phyloP scores from a whole-genome alignment of 2,113 vertebrate species.

The Isurus oxyrinchus region DNA sequence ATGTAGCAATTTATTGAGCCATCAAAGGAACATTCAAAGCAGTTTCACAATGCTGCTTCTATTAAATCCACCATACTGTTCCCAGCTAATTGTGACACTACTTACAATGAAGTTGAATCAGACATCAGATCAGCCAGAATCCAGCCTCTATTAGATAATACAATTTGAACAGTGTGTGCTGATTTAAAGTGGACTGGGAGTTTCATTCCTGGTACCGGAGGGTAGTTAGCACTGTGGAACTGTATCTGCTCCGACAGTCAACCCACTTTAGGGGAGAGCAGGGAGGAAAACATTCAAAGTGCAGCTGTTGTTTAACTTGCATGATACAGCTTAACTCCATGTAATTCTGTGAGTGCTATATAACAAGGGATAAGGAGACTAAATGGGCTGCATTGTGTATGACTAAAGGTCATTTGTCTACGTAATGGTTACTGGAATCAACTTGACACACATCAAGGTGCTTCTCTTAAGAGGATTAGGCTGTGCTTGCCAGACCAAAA shows the following conservation, averaged over 20 bases:
- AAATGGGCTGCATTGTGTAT: background rate
- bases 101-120: background rate
- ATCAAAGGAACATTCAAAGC: background rate
- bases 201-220: background rate
- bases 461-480: constrained; percentile 27
- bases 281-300: background rate
- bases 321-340: background rate
- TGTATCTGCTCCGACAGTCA: background rate
- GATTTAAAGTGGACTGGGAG: background rate
- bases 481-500: constrained; percentile 8
- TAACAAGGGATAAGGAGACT: constrained; percentile 10
- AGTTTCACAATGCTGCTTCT: background rate
- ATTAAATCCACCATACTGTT: background rate
- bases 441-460: constrained; percentile 37
- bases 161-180: background rate
- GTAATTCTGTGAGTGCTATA: constrained; percentile 25
- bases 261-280: background rate
- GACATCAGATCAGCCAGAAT: background rate
- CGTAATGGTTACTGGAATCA: constrained; percentile 20
- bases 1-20: background rate
- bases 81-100: background rate
- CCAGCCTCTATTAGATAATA: background rate
- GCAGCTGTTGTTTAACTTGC: constrained; percentile 30
- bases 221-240: background rate
- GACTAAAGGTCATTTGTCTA: constrained; percentile 26